A percentile compares a stretch with the other conserved stretches of the same genome.
Conservation (phyloP, 2,888 invertebrate genomes). For the Stegophylla sp. region DNA sequence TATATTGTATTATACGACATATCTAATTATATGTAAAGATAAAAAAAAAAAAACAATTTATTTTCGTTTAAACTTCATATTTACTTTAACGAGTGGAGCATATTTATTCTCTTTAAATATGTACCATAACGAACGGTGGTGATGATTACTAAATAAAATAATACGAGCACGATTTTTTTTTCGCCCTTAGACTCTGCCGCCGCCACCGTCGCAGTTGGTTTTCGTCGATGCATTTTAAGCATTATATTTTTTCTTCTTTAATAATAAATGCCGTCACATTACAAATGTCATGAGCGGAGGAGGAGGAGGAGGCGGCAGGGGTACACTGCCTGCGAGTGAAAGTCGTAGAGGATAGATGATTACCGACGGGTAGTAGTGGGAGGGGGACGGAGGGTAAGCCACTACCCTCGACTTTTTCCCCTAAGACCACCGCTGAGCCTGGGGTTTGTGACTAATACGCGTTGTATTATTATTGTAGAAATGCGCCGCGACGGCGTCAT, state of each 20-base stretch:
- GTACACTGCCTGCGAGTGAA: conserved; percentile 48
- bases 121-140: conserved; percentile 15
- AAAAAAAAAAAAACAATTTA: not conserved
- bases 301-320: too few species aligned
- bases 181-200: not conserved
- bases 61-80: not conserved
- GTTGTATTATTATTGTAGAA: conserved; percentile 51
- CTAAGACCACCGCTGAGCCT: conserved; percentile 20
- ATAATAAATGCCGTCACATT: conserved; percentile 56
- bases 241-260: conserved; percentile 46
- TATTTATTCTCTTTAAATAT: conserved; percentile 41
- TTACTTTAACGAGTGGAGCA: not conserved
- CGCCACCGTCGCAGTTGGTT: conserved; percentile 2
- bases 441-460: conserved; percentile 53
- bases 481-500: conserved; percentile 41
- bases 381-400: conserved; percentile 21
- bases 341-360: conserved; percentile 55
- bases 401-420: conserved; percentile 55
- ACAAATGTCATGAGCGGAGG: conserved; percentile 37
- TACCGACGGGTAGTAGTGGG: not conserved
- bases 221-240: conserved; percentile 47
- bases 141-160: conserved; percentile 45
- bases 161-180: conserved; percentile 37
- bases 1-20: not conserved
- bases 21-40: conserved; percentile 32